These are phyloP conservation scores for Synanthedon formicaeformis DNA, from an alignment of 2,888 invertebrate species.

Conservation along the genomic window DNA sequence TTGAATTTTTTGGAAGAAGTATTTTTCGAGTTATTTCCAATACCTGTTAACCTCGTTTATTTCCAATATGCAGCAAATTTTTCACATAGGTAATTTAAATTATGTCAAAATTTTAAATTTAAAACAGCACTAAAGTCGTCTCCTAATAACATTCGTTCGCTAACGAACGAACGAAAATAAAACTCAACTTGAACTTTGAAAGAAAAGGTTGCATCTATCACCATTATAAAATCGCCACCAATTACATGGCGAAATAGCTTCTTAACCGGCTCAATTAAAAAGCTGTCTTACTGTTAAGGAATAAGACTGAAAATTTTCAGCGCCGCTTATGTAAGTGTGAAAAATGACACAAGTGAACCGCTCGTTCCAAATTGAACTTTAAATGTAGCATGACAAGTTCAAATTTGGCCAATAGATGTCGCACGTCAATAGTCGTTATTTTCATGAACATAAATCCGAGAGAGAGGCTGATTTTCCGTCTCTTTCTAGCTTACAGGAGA, in stretches of 20 bases:
- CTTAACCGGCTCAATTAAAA: background rate
- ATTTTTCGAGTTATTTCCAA: too few relatives aligned
- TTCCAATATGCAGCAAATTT: too few relatives aligned
- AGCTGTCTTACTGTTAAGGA: background rate
- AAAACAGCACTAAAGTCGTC: too few relatives aligned
- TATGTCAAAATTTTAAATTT: too few relatives aligned
- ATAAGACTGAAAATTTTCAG: background rate
- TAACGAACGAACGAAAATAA: conserved; percentile 23
- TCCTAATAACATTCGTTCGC: background rate
- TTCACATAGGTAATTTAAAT: too few relatives aligned
- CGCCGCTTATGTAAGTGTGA: background rate
- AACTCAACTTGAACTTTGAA: conserved; percentile 23
- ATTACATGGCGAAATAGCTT: conserved; percentile 27
- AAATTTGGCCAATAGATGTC: background rate
- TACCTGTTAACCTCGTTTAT: too few relatives aligned
- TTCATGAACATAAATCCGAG: conserved; percentile 22
- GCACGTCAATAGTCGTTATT: conserved; percentile 14
- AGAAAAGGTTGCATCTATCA: conserved; percentile 33
- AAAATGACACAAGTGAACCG: background rate
- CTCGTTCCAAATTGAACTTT: background rate
- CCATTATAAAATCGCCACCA: conserved; percentile 46
- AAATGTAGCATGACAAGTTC: background rate
- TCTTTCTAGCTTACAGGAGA: conserved; percentile 1
- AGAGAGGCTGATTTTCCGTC: conserved; percentile 20
- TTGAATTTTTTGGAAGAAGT: too few relatives aligned